Evolutionary conservation across 2,797 vertebrate species (phyloP).

Genomic region (Manis pentadactyla): DNA sequence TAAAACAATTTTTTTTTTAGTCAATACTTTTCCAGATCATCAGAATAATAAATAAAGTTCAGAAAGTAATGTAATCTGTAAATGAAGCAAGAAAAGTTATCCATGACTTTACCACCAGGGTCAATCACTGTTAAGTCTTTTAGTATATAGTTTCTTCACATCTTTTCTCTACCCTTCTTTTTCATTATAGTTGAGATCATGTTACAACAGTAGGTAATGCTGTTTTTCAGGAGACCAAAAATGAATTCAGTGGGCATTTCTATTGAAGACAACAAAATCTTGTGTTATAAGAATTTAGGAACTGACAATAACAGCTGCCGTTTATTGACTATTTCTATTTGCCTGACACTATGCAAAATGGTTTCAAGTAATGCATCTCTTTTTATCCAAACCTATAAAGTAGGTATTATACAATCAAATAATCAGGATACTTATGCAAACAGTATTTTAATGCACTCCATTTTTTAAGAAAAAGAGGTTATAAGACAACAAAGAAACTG

Average conservation of each 20-base stretch:
- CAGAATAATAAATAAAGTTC: background rate
- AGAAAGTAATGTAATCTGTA: background rate
- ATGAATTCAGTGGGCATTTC: slow-evolving; percentile 11
- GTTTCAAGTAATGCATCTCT: background rate
- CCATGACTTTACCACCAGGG: background rate
- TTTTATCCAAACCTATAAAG: background rate
- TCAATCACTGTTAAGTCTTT: background rate
- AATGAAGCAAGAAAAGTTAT: slow-evolving; percentile 7
- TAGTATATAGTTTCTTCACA: background rate
- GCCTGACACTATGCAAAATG: background rate
- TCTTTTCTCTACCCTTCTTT: background rate
- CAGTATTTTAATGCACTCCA: background rate
- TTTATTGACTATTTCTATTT: background rate
- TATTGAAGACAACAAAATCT: background rate
- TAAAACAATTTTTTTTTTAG: background rate
- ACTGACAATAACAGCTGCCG: background rate
- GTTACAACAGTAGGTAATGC: background rate
- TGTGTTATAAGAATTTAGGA: background rate
- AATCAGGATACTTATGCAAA: background rate
- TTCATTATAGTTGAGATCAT: background rate
- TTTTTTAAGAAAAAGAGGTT: slow-evolving; percentile 41
- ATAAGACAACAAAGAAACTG: slow-evolving; percentile 9
- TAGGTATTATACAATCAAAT: slow-evolving; percentile 14
- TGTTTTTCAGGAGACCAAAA: slow-evolving; percentile 8
- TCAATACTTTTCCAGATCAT: background rate